phyloP scores from a whole-genome alignment of 1,140 invertebrate species.

The Trigoniulus corallinus region DNA sequence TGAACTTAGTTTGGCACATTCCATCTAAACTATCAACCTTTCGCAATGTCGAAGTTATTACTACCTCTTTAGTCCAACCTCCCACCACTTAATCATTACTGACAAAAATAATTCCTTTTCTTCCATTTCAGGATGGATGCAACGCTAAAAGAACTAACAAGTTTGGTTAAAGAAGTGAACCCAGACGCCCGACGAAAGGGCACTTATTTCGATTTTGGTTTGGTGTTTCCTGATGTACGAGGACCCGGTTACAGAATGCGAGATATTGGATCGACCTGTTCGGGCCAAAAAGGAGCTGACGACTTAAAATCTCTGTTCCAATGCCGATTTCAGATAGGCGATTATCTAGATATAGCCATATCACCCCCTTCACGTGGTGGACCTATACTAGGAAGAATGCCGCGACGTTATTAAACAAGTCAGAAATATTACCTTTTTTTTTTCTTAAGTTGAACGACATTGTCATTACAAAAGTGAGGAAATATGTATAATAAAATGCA shows the following conservation, averaged over 20 bases:
- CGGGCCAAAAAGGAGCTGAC: conserved; percentile 77
- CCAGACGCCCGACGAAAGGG: conserved; percentile 86
- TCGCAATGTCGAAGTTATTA: too few species aligned
- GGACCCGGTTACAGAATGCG: conserved; percentile 55
- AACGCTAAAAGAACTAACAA: conserved; percentile 84
- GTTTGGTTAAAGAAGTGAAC: conserved; percentile 93
- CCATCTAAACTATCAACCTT: too few species aligned
- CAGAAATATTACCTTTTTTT: not conserved
- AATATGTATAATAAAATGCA: not conserved
- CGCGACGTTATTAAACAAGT: conserved; percentile 4
- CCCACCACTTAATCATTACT: too few species aligned
- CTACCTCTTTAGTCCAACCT: too few species aligned
- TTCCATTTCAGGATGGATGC: conserved; percentile 63
- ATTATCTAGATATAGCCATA: conserved; percentile 95
- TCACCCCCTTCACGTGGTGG: conserved; percentile 55
- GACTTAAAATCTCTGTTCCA: conserved; percentile 77
- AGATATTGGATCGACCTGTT: conserved; percentile 86
- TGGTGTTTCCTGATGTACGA: conserved; percentile 76
- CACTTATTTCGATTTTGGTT: conserved; percentile 94
- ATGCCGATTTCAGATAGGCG: conserved; percentile 73
- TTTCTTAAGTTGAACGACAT: not conserved
- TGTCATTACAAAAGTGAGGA: not conserved
- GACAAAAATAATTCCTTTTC: conserved; percentile 7
- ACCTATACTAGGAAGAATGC: conserved; percentile 1
- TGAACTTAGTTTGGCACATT: too few species aligned